phyloP scores from a whole-genome alignment of 2,113 vertebrate species.

The Leptodactylus fuscus region DNA sequence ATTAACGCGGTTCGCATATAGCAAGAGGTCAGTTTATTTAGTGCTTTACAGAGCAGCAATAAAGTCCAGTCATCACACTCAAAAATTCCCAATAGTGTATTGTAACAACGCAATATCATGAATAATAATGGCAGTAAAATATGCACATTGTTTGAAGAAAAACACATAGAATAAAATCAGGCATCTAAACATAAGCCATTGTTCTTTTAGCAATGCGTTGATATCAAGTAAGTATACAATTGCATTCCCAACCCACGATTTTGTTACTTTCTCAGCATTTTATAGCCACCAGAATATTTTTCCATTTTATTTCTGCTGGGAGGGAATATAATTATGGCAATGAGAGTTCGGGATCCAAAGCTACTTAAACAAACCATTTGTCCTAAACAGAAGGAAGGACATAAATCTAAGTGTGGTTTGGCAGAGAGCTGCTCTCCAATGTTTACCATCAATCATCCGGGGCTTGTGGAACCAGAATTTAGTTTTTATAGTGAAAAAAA shows the following conservation, averaged over 20 bases:
- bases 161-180: not conserved
- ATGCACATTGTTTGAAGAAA: not conserved
- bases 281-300: not conserved
- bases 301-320: not conserved
- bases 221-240: not conserved
- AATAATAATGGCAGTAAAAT: not conserved
- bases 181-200: not conserved
- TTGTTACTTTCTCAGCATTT: not conserved
- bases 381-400: slow-evolving; percentile 30
- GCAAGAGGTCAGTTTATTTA: slow-evolving; percentile 3
- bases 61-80: not conserved
- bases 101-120: not conserved
- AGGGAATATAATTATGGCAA: slow-evolving; percentile 21
- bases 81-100: not conserved
- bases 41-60: slow-evolving; percentile 12
- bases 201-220: not conserved
- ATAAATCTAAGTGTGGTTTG: slow-evolving; percentile 37
- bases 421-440: slow-evolving; percentile 9
- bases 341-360: slow-evolving; percentile 2
- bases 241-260: not conserved
- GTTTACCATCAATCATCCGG: not conserved
- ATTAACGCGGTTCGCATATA: not conserved
- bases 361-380: slow-evolving; percentile 8
- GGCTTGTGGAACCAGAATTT: slow-evolving; percentile 22
- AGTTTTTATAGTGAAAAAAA: slow-evolving; percentile 20